Percentiles rank a stretch among this genome's conserved stretches.
phyloP scores from a whole-genome alignment of 2,113 vertebrate species.

The Apteryx mantelli region DNA sequence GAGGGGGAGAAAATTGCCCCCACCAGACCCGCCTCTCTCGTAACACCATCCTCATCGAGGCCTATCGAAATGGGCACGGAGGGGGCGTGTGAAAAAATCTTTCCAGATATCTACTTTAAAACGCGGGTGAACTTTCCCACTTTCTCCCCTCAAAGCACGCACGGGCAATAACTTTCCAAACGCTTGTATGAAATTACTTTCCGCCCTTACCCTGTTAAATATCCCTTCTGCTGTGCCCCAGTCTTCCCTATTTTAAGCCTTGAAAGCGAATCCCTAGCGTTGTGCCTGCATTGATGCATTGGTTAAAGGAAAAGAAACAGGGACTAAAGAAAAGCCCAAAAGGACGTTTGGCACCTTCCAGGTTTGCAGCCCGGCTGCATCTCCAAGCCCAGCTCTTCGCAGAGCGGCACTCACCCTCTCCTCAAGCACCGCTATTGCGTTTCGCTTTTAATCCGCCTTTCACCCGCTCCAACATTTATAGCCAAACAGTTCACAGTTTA shows the following conservation, averaged over 20 bases:
- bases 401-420: too few relatives aligned
- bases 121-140: fast-evolving
- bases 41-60: not conserved
- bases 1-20: not conserved
- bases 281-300: not conserved
- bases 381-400: not conserved
- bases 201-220: not conserved
- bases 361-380: not conserved
- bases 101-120: not conserved
- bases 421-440: not conserved
- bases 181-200: fast-evolving
- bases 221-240: not conserved
- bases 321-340: fast-evolving
- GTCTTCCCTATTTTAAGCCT: not conserved
- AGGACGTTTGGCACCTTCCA: not conserved
- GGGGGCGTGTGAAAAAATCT: not conserved
- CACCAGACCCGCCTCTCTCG: not conserved
- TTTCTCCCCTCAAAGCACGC: fast-evolving
- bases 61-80: not conserved
- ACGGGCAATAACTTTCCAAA: not conserved
- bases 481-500: slow-evolving; percentile 55
- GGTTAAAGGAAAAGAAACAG: too few relatives aligned
- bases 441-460: not conserved
- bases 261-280: not conserved
- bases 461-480: not conserved